Evolutionary conservation across 2,797 vertebrate genomes (phyloP).

Genomic region (Malacoraja senta): DNA sequence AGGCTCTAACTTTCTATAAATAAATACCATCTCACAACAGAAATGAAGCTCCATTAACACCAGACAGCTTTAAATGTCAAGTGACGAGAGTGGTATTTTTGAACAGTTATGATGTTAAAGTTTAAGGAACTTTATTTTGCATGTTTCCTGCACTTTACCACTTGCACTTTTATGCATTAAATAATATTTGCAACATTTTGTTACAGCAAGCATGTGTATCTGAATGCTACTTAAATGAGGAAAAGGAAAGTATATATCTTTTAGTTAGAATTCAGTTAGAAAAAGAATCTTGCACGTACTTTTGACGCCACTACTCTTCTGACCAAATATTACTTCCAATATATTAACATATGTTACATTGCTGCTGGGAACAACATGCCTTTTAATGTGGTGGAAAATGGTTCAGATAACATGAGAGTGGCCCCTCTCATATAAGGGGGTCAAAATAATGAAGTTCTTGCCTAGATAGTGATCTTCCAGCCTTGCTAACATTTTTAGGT

Average conservation of each 20-base stretch:
- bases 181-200: background rate
- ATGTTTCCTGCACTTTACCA: background rate
- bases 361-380: background rate
- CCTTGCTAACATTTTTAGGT: too few relatives aligned
- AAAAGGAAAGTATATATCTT: background rate
- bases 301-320: background rate
- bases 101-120: background rate
- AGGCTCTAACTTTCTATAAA: constrained; percentile 14
- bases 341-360: background rate
- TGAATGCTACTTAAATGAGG: background rate
- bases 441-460: background rate
- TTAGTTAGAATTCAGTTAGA: background rate
- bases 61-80: constrained; percentile 6
- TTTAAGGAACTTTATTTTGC: constrained; percentile 4
- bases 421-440: background rate
- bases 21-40: constrained; percentile 17
- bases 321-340: background rate
- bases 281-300: background rate
- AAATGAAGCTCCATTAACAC: background rate
- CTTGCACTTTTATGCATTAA: background rate
- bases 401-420: background rate
- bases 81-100: background rate
- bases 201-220: background rate
- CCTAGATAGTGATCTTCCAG: background rate
- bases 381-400: background rate